phyloP scores from a whole-genome alignment of 2,113 vertebrate genomes.

The Centropus unirufus region DNA sequence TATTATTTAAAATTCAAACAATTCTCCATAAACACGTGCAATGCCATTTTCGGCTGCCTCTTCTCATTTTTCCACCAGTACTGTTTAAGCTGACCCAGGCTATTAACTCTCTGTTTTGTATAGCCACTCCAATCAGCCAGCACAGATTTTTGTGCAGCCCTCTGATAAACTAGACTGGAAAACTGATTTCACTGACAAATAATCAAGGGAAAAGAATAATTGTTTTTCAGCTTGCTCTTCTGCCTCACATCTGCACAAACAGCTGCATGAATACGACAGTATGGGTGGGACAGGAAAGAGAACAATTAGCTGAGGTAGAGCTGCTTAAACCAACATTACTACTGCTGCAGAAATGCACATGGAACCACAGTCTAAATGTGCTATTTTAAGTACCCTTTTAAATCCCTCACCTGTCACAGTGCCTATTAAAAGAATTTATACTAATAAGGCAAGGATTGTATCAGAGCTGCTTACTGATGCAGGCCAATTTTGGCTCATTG shows the following conservation, averaged over 20 bases:
- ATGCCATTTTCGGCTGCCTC: background rate
- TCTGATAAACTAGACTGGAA: background rate
- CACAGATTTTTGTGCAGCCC: background rate
- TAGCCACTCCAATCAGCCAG: background rate
- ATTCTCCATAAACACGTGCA: background rate
- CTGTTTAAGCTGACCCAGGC: background rate
- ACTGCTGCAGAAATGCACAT: background rate
- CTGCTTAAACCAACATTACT: slow-evolving; percentile 19
- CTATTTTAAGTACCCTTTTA: slow-evolving; percentile 47
- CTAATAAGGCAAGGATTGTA: slow-evolving; percentile 28
- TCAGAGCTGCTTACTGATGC: background rate
- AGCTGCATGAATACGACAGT: slow-evolving; percentile 38
- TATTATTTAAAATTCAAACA: background rate
- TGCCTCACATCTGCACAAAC: slow-evolving; percentile 44
- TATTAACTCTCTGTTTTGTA: background rate
- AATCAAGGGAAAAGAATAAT: slow-evolving; percentile 1
- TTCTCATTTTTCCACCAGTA: background rate
- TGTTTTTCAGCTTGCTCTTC: slow-evolving; percentile 20
- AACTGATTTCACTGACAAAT: slow-evolving; percentile 32
- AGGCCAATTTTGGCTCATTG: slow-evolving; percentile 18
- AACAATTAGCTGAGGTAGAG: slow-evolving; percentile 58
- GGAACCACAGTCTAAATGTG: background rate
- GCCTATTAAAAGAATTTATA: slow-evolving; percentile 50
- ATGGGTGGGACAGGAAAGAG: slow-evolving; percentile 54
- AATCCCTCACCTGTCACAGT: slow-evolving; percentile 49